Base-by-base conservation (phyloP, 2,888 invertebrate species). In the Eristalinus sepulchralis region DNA sequence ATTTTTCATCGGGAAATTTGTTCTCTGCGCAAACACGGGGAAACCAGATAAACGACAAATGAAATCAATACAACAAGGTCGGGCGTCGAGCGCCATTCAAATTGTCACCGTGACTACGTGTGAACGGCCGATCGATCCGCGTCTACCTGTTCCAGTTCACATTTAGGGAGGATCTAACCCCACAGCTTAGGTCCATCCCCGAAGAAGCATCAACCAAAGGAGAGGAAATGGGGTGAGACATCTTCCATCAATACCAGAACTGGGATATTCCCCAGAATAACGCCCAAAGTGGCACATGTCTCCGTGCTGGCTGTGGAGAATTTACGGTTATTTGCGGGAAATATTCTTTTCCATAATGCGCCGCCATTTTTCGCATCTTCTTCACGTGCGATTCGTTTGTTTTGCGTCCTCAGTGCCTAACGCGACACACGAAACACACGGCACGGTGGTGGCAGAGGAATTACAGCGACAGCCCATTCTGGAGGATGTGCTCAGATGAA, bases 271-370 rank as follows among this genome's bases (percentile, higher is more conserved):
- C 0, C 47, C n/a, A 6, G 17, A n/a, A 47, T 6, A 17, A 0
- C 17, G 17, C 17, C 4, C n/a, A n/a, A 13, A 34, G 9, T 47
- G 39, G 39, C 57, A 22, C 64, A 70, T 79, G 64, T 79, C 72
- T 63, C 70, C 64, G 33, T 75, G 53, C 34, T 34, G 59, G 57
- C 59, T 4, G 17, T 11, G n/a, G 36, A 71, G 34, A 71, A 81
- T 81, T 76, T 85, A 85, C 84, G 77, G 72, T 81, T 85, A 85
- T 85, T 81, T 77, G 62, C 36, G 57, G 57, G 67, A 72, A 76
- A 77, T 68, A 77, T 81, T 57, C 67, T n/a, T 59, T 71, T 22
- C 62, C 76, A 62, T 71, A 75, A 70, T 31, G 47, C 10, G 70
- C 62, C 33, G 68, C 24, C 75, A 53, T 79, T 75, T 60, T 22